Base-by-base conservation (phyloP, 92 coral and sea anemone genomes). In the Chrysogorgia sp. region DNA sequence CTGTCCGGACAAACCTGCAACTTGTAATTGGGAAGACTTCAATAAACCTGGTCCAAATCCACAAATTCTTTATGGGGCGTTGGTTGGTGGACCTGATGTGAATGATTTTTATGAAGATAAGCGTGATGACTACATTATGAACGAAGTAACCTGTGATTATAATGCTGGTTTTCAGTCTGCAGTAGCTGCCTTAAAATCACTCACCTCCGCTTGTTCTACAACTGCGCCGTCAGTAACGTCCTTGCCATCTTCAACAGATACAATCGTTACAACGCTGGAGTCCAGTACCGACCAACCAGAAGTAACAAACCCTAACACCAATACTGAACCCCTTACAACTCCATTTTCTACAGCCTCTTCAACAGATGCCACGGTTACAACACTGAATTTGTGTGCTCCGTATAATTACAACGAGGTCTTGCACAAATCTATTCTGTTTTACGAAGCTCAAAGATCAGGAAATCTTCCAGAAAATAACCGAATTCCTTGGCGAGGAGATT, bases 151-250 rank as follows among this genome's bases (percentile, higher is more conserved):
- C 17, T 85, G 92, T 66, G 96, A 91, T 68, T 91, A 88, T 86
- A 91, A 91, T 31, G 96, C 96, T 47, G 96, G 96, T 4, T 88
- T 91, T 77, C 90, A 88, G 60, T 91, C 96, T 30, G 96, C 96
- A 24, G 90, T 91, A 6, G 96, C 96, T 12, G 92, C 92, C 10
- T 72, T 88, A 33, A 91, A 88, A 34, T 74, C 66, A 15, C 50
- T 86, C 57, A 47, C 82, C 3, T n/a, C 34, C 1, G n/a, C 65
- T 32, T 40, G 61, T 5, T 25, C 25, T 24, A 24, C 2, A 14
- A 17, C 3, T 48, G 25, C 22, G 19, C 2, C 37, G 24, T 20
- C 13, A 4, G 1, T 29, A 29, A 45, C 7, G 43, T 29, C n/a
- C n/a, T n/a, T n/a, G 24, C 76, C 61, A 26, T 22, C 67, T 8